These are phyloP conservation scores for Brachionus sp. DNA, from an alignment of 1,140 invertebrate genomes.

Conservation along the genomic window DNA sequence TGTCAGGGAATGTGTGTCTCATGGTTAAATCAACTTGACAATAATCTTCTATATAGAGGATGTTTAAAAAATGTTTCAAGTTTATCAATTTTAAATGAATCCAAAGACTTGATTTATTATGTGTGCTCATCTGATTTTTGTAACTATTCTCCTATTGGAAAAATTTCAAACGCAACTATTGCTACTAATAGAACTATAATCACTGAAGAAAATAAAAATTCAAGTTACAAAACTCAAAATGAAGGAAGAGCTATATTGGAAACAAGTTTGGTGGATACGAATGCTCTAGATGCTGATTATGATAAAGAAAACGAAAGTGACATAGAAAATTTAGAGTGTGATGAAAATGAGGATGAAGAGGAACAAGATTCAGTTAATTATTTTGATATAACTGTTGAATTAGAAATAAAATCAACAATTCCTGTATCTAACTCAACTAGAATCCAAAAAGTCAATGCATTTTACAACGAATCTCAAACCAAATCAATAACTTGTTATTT, in stretches of 20 bases:
- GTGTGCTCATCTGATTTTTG: neutral
- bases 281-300: neutral
- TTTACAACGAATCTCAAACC: neutral
- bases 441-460: neutral
- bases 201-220: neutral
- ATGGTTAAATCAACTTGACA: neutral
- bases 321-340: neutral
- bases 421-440: neutral
- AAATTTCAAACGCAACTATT: neutral
- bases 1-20: neutral
- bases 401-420: neutral
- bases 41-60: neutral
- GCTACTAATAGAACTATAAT: neutral
- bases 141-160: neutral
- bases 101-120: neutral
- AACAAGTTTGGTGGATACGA: neutral
- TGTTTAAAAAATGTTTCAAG: neutral
- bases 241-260: neutral
- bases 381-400: neutral
- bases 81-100: neutral
- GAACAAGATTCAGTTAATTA: neutral
- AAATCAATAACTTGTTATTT: slow-evolving; percentile 16
- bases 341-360: neutral
- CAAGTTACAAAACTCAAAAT: neutral
- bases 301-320: neutral